These are phyloP conservation scores for Heliconius aoede DNA, from an alignment of 2,888 invertebrate genomes.

Conservation along the genomic window DNA sequence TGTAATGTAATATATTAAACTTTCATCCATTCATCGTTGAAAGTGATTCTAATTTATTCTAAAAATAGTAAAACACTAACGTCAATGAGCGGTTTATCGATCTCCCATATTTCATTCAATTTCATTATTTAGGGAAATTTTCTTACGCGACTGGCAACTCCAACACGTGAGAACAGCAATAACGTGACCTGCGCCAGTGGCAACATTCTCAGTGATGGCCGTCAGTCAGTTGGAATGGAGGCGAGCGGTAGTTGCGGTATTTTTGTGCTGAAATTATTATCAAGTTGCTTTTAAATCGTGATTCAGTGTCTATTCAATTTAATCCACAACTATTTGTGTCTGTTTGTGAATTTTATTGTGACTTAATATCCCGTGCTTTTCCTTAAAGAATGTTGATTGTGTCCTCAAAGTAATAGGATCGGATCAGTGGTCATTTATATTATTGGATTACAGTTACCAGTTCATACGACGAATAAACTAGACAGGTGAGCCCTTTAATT, in stretches of 20 bases:
- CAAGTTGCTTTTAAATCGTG: conserved; percentile 71
- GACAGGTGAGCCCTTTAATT: conserved; percentile 67
- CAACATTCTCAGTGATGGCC: conserved; percentile 79
- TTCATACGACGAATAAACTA: conserved; percentile 69
- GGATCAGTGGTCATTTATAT: conserved; percentile 70
- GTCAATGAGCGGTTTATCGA: not conserved
- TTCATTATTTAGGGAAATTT: conserved; percentile 37
- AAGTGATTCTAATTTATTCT: too few species aligned
- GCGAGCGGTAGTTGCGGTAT: conserved; percentile 69
- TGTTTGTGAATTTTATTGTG: conserved; percentile 66
- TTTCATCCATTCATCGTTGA: not conserved
- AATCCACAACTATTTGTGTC: conserved; percentile 63
- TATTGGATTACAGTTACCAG: conserved; percentile 81
- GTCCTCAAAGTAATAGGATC: conserved; percentile 77
- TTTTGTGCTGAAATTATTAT: conserved; percentile 72
- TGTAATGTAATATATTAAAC: too few species aligned
- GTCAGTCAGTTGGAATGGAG: conserved; percentile 73
- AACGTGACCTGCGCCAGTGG: conserved; percentile 68
- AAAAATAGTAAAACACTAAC: not conserved
- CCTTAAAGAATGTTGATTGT: conserved; percentile 76
- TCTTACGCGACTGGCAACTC: conserved; percentile 52
- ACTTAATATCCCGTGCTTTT: conserved; percentile 69
- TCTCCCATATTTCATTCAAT: conserved; percentile 6
- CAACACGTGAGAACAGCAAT: conserved; percentile 66
- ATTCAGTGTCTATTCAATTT: conserved; percentile 63